phyloP scores from a whole-genome alignment of 2,797 vertebrate genomes.

The Sebastes paucispinis region DNA sequence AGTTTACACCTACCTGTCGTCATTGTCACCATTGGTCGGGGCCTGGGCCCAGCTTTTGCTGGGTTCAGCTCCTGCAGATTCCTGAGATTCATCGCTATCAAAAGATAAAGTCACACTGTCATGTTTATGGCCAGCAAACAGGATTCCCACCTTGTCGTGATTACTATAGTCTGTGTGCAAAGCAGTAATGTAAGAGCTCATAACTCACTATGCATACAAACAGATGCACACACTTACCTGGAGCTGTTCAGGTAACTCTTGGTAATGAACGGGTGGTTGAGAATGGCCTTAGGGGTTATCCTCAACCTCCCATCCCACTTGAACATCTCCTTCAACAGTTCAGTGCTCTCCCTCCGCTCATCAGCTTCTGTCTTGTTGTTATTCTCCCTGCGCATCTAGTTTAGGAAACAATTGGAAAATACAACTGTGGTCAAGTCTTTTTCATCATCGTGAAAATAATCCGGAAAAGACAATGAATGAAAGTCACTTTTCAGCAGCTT shows the following conservation, averaged over 20 bases:
- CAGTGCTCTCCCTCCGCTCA: background rate
- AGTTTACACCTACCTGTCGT: background rate
- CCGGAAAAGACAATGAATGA: background rate
- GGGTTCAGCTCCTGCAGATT: background rate
- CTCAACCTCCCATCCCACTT: background rate
- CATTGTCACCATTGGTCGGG: background rate
- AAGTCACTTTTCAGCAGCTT: background rate
- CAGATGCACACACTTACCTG: background rate
- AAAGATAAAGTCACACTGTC: background rate
- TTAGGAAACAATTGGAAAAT: background rate
- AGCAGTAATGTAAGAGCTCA: no score
- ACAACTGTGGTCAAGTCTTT: background rate
- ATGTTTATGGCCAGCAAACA: background rate
- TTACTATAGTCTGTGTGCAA: background rate
- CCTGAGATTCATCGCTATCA: no score
- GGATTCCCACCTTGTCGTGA: background rate
- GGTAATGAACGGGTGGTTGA: conserved; percentile 10
- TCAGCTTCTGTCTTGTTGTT: background rate
- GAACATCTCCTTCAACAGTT: background rate
- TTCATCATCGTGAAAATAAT: background rate
- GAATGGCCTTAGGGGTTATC: background rate
- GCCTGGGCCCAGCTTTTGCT: background rate
- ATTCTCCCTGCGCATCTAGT: background rate
- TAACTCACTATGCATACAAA: background rate
- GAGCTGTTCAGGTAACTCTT: background rate